Conservation (phyloP, 2,888 invertebrate species). For the Drosophila meridionalis region DNA sequence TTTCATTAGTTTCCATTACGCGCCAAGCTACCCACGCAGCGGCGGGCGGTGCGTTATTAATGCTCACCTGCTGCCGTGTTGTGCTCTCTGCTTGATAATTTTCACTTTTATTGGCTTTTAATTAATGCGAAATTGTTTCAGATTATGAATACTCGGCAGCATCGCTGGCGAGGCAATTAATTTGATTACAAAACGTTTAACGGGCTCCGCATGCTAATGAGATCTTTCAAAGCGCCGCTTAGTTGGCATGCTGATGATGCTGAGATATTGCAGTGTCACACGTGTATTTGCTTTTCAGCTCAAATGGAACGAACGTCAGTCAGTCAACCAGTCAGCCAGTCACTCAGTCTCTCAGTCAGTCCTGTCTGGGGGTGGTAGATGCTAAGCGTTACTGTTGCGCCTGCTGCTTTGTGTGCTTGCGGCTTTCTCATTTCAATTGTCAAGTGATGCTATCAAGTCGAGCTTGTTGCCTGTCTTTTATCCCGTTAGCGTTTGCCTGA, state of each 20-base stretch:
- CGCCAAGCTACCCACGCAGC: constrained; percentile 53
- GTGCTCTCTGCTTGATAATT: constrained; percentile 44
- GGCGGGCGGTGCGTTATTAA: constrained; percentile 36
- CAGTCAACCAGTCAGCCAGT: neutral
- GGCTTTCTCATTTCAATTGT: constrained; percentile 69
- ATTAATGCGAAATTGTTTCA: constrained; percentile 68
- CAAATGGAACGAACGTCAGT: neutral
- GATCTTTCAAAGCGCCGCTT: constrained; percentile 4
- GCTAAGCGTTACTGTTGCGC: constrained; percentile 11
- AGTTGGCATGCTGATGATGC: neutral
- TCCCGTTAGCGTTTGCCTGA: constrained; percentile 28
- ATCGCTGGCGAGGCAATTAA: constrained; percentile 60
- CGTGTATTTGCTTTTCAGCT: neutral
- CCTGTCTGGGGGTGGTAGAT: constrained; percentile 8
- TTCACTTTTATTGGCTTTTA: constrained; percentile 70
- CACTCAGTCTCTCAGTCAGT: neutral
- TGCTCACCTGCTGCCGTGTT: constrained; percentile 49
- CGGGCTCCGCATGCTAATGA: constrained; percentile 28
- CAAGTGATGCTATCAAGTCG: constrained; percentile 61
- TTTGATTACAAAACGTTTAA: constrained; percentile 70
- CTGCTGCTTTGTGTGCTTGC: constrained; percentile 27
- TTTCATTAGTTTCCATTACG: constrained; percentile 73
- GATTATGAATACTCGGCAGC: constrained; percentile 69
- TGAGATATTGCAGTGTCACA: constrained; percentile 10
- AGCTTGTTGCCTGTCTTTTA: constrained; percentile 41